Evolutionary conservation across 1,140 invertebrate genomes (phyloP).

Genomic region (Apis dorsata): DNA sequence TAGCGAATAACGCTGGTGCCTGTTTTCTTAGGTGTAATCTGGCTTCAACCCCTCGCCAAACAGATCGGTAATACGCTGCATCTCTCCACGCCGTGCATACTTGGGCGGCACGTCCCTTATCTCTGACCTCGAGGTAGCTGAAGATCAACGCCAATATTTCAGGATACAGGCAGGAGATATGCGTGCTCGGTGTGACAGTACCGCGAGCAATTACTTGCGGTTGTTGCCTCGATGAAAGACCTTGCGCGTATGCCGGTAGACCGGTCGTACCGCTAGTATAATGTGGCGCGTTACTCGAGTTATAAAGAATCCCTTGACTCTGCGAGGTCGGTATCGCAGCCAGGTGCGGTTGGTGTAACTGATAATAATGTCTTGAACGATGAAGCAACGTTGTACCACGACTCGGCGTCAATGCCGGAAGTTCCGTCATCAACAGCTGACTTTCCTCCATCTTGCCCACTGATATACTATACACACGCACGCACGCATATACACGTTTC

Average conservation of each 20-base stretch:
- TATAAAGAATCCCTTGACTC: conserved; percentile 56
- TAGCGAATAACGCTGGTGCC: conserved; percentile 90
- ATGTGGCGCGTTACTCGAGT: conserved; percentile 70
- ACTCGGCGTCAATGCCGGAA: conserved; percentile 73
- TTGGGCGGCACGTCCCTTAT: conserved; percentile 93
- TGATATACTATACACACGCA: conserved; percentile 2
- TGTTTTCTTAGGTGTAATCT: conserved; percentile 92
- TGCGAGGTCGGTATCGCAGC: conserved; percentile 62
- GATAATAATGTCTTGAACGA: conserved; percentile 76
- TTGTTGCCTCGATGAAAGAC: conserved; percentile 55
- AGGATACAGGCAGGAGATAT: conserved; percentile 94
- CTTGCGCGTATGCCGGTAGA: conserved; percentile 52
- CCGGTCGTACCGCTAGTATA: conserved; percentile 45
- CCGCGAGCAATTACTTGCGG: conserved; percentile 45
- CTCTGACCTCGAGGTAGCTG: conserved; percentile 91
- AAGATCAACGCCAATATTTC: conserved; percentile 96
- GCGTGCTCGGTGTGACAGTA: conserved; percentile 81
- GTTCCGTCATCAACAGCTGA: conserved; percentile 79
- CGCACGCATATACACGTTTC: conserved; percentile 41
- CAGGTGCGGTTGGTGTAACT: conserved; percentile 77
- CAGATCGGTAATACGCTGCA: conserved; percentile 93
- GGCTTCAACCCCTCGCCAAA: conserved; percentile 96
- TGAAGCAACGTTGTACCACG: conserved; percentile 74
- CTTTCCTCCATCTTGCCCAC: conserved; percentile 70
- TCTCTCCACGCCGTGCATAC: conserved; percentile 95